Base-by-base conservation (phyloP, 2,797 vertebrate genomes). In the Austrolebias charrua region DNA sequence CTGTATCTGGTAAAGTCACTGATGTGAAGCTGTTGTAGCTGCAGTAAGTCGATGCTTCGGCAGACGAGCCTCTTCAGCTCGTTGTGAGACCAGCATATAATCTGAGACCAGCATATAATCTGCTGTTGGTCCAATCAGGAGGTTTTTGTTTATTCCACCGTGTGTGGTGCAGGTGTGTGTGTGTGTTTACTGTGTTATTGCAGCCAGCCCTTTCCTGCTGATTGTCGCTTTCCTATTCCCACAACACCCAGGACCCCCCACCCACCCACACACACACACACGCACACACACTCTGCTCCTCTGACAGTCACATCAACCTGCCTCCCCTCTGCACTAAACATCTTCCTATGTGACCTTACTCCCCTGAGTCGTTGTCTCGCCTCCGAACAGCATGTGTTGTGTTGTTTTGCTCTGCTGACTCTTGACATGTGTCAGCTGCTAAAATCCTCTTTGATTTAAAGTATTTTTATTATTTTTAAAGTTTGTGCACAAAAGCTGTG, bases 1-100 rank as follows among this genome's bases (percentile, higher is more conserved):
- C 70, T 15, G 19, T 77, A 88, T 67, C 88, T 76, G 35, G 6
- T 45, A 18, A 18, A 16, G 18, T 46, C 42, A 2, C 5, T n/a
- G 1, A 35, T 18, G 71, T 16, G 29, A 60, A 53, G 42, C 64
- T 55, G 59, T 28, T 19, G 57, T 60, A 61, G 42, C 62, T 55
- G 46, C 31, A 24, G 4, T 75, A 78, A 81, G 40, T 5, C 4
- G 69, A 81, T 61, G 33, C 61, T 13, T 11, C 24, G 24, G 58
- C 75, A 75, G 63, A 50, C 64, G 75, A 68, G 24, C 24, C 60
- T 40, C 40, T 66, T 1, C 18, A 13, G 44, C 65, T 60, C 40
- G 46, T 31, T n/a, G 44, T 16, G 15, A 15, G 14, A 31, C 24
- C 49, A 33, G 8, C 5, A 31, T 6, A 31, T 9, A 6, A 31